A percentile compares a stretch with the other conserved stretches of the same genome.
Conservation (phyloP, 2,888 invertebrate species). For the Escarpia spicata region DNA sequence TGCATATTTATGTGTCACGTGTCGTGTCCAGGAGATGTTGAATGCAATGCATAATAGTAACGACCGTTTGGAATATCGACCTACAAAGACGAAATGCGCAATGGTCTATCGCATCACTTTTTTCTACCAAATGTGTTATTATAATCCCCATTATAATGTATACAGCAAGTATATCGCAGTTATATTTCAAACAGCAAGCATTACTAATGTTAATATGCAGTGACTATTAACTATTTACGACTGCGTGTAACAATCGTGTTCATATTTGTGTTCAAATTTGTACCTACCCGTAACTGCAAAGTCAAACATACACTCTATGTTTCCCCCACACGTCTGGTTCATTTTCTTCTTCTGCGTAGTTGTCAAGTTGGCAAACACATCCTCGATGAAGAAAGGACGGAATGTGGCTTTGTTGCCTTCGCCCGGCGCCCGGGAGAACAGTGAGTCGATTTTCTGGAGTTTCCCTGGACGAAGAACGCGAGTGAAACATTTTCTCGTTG, state of each 20-base stretch:
- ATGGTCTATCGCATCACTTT: no score
- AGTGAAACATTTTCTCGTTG: not conserved
- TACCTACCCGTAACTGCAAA: slow-evolving; percentile 19
- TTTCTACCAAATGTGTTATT: no score
- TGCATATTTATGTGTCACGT: no score
- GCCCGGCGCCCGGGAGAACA: not conserved
- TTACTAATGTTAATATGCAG: no score
- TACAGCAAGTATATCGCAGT: no score
- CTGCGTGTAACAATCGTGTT: not conserved
- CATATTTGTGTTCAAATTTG: not conserved
- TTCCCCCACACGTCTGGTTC: not conserved
- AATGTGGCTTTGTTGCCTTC: not conserved
- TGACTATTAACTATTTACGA: not conserved
- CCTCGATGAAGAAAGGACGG: not conserved
- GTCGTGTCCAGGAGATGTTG: no score
- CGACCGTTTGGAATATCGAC: no score
- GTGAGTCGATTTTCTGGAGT: not conserved
- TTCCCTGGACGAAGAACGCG: not conserved
- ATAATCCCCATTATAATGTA: no score
- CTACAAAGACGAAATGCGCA: no score
- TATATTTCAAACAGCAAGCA: no score
- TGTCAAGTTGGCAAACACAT: not conserved
- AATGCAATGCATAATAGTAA: no score
- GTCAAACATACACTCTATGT: slow-evolving; percentile 23
- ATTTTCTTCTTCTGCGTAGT: not conserved